Base-by-base conservation (phyloP, 2,113 vertebrate genomes). In the Cinclus cinclus region DNA sequence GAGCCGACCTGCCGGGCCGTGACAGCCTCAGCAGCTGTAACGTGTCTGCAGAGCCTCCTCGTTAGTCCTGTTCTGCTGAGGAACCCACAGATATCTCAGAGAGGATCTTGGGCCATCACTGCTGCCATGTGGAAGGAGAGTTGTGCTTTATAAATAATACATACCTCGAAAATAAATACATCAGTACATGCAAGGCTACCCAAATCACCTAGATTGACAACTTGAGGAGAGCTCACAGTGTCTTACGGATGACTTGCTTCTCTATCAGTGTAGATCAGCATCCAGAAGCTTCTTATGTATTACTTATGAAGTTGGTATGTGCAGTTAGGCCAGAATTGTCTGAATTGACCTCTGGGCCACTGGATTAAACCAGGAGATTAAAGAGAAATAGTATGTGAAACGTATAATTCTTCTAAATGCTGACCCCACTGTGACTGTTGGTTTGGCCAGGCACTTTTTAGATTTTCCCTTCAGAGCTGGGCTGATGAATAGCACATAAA, bases 91-190 rank as follows among this genome's bases (percentile, higher is more conserved):
- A 96, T 97, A 94, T 50, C 94, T 74, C 49, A 78, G 82, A 68
- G 60, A 69, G 9, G 89, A 35, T 96, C 95, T 81, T 89, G 91
- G 93, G 93, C 91, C 90, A 13, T 95, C 84, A 35, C 85, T 94
- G 94, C 94, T 96, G 75, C 74, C 87, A 76, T 83, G 87, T 96
- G 94, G 79, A 97, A 83, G 96, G 92, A 74, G 91, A 95, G 63
- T 64, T 74, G 83, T 33, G 52, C 89, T 94, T 87, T 94, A 96
- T 97, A 97, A 97, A 97, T 98, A 97, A 97, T 96, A 81, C 94
- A 96, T 96, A 67, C 63, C 20, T 83, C 78, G 92, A 89, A 97
- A 96, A 96, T 90, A 98, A 97, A 96, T 90, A 86, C 42, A 68
- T 95, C 95, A 84, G 79, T 52, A 30, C 81, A 90, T 96, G 81